Evolutionary conservation across 2,797 vertebrate genomes (phyloP).

Genomic region (Dipus sagitta): DNA sequence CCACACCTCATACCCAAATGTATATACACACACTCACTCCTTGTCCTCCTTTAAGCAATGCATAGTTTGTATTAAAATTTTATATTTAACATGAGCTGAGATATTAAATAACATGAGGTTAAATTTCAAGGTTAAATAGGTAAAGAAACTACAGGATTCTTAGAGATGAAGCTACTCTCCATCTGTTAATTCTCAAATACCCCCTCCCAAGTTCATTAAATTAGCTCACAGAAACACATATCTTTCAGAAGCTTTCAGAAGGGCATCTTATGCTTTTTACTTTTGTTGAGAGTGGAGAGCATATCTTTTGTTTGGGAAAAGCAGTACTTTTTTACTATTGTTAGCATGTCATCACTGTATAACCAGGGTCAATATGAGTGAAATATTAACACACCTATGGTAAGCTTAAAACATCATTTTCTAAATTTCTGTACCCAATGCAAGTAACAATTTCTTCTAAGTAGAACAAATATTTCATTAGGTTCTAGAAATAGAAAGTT

Average conservation of each 20-base stretch:
- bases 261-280: not conserved
- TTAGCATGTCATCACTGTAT: not conserved
- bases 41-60: not conserved
- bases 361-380: not conserved
- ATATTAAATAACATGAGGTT: not conserved
- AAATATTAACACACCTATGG: not conserved
- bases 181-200: not conserved
- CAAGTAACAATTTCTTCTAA: not conserved
- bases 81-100: not conserved
- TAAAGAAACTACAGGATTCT: not conserved
- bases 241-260: not conserved
- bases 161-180: not conserved
- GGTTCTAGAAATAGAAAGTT: not conserved
- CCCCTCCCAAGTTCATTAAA: not conserved
- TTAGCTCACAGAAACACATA: not conserved
- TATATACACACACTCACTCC: too few relatives aligned
- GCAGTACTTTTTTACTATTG: not conserved
- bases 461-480: not conserved
- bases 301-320: not conserved
- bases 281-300: not conserved
- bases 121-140: not conserved
- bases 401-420: not conserved
- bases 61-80: not conserved
- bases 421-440: not conserved
- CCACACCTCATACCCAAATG: not conserved